A percentile compares a stretch with the other conserved stretches of the same genome.
Conservation (phyloP, 1,140 invertebrate genomes). For the Atta colombica region DNA sequence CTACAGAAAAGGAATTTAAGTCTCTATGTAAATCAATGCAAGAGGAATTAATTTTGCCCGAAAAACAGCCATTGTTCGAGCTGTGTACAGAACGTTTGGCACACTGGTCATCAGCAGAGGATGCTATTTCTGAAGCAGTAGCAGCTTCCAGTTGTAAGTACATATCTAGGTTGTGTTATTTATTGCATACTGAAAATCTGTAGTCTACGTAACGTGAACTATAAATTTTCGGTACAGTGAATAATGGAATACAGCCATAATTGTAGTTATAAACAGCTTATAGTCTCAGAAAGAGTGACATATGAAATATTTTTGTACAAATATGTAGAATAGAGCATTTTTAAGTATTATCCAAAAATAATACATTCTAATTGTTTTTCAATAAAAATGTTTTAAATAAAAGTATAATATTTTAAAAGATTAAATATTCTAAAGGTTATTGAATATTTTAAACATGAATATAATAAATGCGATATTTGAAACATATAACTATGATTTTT, state of each 20-base stretch:
- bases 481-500: too few relatives aligned
- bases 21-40: conserved; percentile 91
- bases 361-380: background rate
- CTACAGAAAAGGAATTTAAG: conserved; percentile 94
- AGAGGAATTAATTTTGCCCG: conserved; percentile 89
- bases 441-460: background rate
- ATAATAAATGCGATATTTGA: too few relatives aligned
- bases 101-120: conserved; percentile 89
- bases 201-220: too few relatives aligned
- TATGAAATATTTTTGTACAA: background rate
- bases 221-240: too few relatives aligned
- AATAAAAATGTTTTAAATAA: background rate
- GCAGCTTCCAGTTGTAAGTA: conserved; percentile 84
- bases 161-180: background rate
- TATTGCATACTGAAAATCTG: too few relatives aligned
- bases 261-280: conserved; percentile 27
- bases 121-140: conserved; percentile 84
- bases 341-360: background rate
- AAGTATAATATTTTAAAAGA: background rate
- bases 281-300: background rate
- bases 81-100: conserved; percentile 90
- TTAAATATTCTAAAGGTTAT: background rate
- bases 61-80: conserved; percentile 94
- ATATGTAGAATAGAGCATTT: background rate
- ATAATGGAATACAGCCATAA: too few relatives aligned